A percentile compares a stretch with the other conserved stretches of the same genome.
Conservation (phyloP, 2,888 invertebrate genomes). For the Linhomoeus sp. region DNA sequence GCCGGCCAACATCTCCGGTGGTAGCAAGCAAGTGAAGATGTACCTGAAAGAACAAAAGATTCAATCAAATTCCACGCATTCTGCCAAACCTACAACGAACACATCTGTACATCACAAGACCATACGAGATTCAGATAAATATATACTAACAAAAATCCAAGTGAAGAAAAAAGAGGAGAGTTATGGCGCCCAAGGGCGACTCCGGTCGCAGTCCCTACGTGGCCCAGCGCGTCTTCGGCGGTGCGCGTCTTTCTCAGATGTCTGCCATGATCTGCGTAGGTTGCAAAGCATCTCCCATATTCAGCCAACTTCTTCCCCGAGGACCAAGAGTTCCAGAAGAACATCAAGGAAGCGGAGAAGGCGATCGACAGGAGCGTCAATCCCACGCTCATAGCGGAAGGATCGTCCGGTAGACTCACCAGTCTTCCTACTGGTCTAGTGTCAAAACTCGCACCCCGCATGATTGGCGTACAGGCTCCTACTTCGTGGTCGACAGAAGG, state of each 20-base stretch:
- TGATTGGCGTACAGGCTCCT: conserved; percentile 1
- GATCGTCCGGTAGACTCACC: conserved; percentile 89
- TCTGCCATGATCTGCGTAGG: too few relatives aligned
- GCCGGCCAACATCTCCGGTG: conserved; percentile 35
- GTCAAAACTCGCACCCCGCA: not conserved
- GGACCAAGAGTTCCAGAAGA: conserved; percentile 70
- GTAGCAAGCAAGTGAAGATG: conserved; percentile 44
- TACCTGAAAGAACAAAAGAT: conserved; percentile 21
- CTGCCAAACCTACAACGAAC: too few relatives aligned
- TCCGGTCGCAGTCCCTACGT: too few relatives aligned
- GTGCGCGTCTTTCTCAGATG: too few relatives aligned
- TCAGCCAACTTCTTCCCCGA: conserved; percentile 40
- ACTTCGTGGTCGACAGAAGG: not conserved
- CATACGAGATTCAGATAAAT: too few relatives aligned
- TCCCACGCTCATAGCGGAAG: conserved; percentile 93
- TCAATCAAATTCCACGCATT: not conserved
- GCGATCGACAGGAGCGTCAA: conserved; percentile 85
- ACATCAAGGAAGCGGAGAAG: conserved; percentile 46
- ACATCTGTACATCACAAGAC: too few relatives aligned
- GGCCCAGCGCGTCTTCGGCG: too few relatives aligned
- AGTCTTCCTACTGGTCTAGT: too few relatives aligned
- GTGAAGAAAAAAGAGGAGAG: too few relatives aligned
- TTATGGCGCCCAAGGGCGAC: too few relatives aligned
- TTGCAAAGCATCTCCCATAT: too few relatives aligned
- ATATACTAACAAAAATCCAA: too few relatives aligned